Conservation (phyloP, 2,797 vertebrate species). For the Petrocephalus sullivani region DNA sequence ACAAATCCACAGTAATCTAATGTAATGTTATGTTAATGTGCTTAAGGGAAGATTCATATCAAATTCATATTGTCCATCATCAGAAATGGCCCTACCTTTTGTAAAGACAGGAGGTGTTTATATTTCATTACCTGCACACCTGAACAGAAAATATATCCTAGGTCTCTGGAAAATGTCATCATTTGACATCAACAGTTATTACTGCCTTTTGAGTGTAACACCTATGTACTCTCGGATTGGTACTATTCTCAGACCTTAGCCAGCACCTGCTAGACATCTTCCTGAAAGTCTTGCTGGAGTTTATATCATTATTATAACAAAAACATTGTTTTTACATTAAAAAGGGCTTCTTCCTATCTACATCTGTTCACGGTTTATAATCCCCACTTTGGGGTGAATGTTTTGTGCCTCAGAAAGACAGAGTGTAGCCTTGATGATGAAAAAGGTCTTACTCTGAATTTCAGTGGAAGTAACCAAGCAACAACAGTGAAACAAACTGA, state of each 20-base stretch:
- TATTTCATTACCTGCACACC: background rate
- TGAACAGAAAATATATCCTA: background rate
- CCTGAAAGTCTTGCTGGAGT: background rate
- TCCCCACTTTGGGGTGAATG: background rate
- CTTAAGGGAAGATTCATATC: background rate
- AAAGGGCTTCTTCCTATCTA: background rate
- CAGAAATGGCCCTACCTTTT: background rate
- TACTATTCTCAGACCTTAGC: background rate
- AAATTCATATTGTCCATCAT: background rate
- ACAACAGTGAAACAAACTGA: background rate
- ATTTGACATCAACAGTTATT: background rate
- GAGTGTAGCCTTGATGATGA: background rate
- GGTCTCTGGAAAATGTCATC: background rate
- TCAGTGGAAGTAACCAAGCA: constrained; percentile 1
- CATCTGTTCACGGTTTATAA: background rate
- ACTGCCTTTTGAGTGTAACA: background rate
- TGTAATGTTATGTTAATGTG: background rate
- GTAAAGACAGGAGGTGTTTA: background rate
- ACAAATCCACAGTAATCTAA: background rate
- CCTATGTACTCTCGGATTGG: background rate
- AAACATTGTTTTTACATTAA: background rate
- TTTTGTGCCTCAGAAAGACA: background rate
- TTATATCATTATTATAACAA: background rate
- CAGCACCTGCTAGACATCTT: background rate
- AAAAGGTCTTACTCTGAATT: background rate